Evolutionary conservation across 2,113 vertebrate genomes (phyloP).

Genomic region (Anhinga rufa): DNA sequence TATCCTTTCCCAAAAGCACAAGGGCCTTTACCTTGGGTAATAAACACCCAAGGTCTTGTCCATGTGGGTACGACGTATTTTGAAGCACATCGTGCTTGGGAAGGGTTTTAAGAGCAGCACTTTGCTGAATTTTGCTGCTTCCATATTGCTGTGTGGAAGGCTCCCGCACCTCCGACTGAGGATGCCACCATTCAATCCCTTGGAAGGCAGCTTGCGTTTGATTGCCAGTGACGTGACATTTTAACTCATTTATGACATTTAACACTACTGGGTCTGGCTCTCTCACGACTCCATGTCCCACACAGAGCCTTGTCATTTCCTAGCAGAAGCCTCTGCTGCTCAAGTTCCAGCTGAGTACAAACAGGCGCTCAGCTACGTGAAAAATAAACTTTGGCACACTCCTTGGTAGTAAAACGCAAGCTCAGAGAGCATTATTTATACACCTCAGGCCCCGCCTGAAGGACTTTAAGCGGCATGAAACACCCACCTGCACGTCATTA

Average conservation of each 20-base stretch:
- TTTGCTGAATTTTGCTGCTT: not conserved
- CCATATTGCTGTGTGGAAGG: not conserved
- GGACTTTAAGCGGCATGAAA: not conserved
- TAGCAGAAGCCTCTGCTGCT: not conserved
- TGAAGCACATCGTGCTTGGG: not conserved
- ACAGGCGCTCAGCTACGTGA: not conserved
- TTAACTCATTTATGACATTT: not conserved
- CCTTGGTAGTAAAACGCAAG: not conserved
- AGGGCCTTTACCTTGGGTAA: not conserved
- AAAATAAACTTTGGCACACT: not conserved
- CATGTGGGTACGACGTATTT: rapidly evolving
- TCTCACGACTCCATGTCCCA: not conserved
- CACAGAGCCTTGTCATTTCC: not conserved
- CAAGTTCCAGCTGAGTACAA: not conserved
- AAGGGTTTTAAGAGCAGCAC: not conserved
- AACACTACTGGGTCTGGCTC: not conserved
- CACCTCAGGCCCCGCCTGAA: not conserved
- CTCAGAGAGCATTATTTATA: not conserved
- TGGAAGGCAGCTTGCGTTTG: not conserved
- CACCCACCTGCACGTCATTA: not conserved
- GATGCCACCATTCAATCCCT: not conserved
- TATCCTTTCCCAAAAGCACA: not conserved
- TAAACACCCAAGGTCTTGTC: not conserved
- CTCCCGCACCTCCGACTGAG: not conserved
- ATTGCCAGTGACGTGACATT: not conserved